Evolutionary conservation across 92 coral and sea anemone genomes (phyloP).

Genomic region (Blastomussa wellsi): DNA sequence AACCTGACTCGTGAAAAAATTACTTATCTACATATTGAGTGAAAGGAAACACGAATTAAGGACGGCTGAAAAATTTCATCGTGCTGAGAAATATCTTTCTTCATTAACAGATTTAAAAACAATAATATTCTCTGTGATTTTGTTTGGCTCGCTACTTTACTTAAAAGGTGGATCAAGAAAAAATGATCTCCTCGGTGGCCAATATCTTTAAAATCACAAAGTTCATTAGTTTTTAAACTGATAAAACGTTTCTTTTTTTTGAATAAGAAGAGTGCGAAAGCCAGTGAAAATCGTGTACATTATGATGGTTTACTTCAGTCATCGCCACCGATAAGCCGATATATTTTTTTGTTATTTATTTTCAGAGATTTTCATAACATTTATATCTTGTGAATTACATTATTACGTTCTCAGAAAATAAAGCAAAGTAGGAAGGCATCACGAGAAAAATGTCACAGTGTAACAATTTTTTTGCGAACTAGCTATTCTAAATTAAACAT

Average conservation of each 20-base stretch:
- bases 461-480: not conserved
- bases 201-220: constrained; percentile 17
- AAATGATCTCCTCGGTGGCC: not conserved
- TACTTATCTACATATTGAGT: not conserved
- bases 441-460: constrained; percentile 20
- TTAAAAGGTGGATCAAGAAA: not conserved
- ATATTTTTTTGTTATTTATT: not conserved
- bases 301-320: not conserved
- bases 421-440: constrained; percentile 2
- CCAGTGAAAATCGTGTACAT: not conserved
- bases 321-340: not conserved
- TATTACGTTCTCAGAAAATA: not conserved
- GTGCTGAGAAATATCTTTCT: not conserved
- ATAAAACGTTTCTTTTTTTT: not conserved
- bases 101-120: not conserved
- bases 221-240: not conserved
- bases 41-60: not conserved
- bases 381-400: not conserved
- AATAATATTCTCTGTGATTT: not conserved
- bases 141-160: not conserved
- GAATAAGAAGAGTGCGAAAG: not conserved
- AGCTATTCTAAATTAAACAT: not conserved
- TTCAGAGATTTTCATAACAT: not conserved
- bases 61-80: not conserved
- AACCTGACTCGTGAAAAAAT: not conserved